A percentile compares a stretch with the other conserved stretches of the same genome.
These are phyloP conservation scores for Trypoxylus dichotomus DNA, from an alignment of 1,140 invertebrate genomes.

Conservation along the genomic window DNA sequence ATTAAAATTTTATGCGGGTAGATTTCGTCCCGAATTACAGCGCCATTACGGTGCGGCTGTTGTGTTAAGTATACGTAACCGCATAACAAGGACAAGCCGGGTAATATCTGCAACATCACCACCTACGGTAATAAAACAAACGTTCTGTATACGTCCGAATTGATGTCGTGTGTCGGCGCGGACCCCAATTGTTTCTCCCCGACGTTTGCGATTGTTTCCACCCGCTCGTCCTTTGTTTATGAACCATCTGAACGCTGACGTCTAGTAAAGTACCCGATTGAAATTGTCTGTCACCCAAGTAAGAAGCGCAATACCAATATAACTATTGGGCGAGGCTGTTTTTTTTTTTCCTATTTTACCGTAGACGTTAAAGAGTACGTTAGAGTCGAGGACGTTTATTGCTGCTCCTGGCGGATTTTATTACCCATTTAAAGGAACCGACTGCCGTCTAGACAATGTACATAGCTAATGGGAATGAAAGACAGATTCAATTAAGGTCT, in stretches of 20 bases:
- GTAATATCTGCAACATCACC: slow-evolving; percentile 27
- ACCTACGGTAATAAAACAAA: slow-evolving; percentile 28
- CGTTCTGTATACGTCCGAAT: slow-evolving; percentile 13
- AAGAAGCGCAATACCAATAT: background rate
- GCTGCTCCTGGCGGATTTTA: background rate
- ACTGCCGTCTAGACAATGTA: slow-evolving; percentile 22
- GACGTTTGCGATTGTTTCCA: background rate
- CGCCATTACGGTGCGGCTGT: background rate
- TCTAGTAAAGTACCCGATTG: background rate
- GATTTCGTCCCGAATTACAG: background rate
- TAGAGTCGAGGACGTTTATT: slow-evolving; percentile 11
- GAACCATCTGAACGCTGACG: background rate
- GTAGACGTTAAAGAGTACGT: background rate
- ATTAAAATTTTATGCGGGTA: slow-evolving; percentile 15
- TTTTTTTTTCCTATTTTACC: background rate
- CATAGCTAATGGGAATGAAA: background rate
- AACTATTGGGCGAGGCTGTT: background rate
- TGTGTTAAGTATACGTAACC: slow-evolving; percentile 15
- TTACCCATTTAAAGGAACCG: slow-evolving; percentile 14
- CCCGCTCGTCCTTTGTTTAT: background rate
- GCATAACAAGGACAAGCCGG: slow-evolving; percentile 2
- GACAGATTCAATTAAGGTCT: slow-evolving; percentile 17
- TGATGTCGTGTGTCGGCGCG: slow-evolving; percentile 11
- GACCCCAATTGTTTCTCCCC: slow-evolving; percentile 4
- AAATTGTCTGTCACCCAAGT: background rate